Percentiles rank a stretch among this genome's conserved stretches.
Conservation (phyloP, 1,140 invertebrate species). For the Planococcus citri region DNA sequence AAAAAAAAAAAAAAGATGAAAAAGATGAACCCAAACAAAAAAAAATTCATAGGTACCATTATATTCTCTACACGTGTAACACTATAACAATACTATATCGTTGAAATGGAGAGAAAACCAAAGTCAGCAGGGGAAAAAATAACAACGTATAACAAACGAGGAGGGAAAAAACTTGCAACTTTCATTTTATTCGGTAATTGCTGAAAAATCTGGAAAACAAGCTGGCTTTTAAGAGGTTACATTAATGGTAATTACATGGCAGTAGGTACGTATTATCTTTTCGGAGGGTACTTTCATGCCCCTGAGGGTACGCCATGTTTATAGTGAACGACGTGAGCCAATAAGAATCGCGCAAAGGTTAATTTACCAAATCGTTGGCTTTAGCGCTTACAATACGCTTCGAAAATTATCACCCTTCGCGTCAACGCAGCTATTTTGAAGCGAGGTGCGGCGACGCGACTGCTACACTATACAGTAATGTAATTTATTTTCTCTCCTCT, state of each 20-base stretch:
- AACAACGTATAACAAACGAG: no score
- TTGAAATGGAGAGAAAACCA: no score
- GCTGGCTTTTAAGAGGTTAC: conserved; percentile 2
- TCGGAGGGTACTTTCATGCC: conserved; percentile 4
- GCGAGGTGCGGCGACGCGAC: no score
- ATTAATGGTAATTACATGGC: background rate
- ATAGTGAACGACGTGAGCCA: background rate
- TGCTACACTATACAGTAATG: no score
- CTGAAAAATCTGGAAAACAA: conserved; percentile 7
- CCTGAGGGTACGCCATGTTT: conserved; percentile 5
- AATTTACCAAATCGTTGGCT: conserved; percentile 6
- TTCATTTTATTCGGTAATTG: background rate
- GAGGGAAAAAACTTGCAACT: no score
- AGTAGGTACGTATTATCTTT: conserved; percentile 1
- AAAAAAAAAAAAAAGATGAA: no score
- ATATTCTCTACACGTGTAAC: no score
- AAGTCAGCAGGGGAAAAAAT: no score
- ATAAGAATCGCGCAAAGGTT: conserved; percentile 6
- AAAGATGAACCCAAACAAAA: no score
- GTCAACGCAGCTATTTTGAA: background rate
- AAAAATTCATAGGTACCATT: no score
- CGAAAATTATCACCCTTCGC: background rate
- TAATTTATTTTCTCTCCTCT: no score
- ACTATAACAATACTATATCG: no score
- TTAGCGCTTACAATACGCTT: background rate